A percentile compares a stretch with the other conserved stretches of the same genome.
Evolutionary conservation across 2,888 invertebrate species (phyloP).

Genomic region (Arenicola marina): DNA sequence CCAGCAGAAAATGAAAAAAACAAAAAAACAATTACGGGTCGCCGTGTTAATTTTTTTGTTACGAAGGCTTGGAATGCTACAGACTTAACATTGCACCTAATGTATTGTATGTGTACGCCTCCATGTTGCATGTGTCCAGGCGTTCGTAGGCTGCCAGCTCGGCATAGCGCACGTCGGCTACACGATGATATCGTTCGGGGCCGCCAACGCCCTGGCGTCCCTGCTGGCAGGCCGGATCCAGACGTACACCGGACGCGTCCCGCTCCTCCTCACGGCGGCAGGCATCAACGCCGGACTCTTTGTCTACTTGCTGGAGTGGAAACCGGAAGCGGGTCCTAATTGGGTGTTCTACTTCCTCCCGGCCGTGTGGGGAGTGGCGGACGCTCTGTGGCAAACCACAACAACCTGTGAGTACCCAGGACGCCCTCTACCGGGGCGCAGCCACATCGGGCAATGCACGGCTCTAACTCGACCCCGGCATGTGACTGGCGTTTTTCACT

Average conservation of each 20-base stretch:
- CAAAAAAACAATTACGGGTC: too few relatives aligned
- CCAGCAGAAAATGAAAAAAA: too few relatives aligned
- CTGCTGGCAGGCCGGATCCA: background rate
- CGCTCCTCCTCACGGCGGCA: background rate
- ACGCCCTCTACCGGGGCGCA: too few relatives aligned
- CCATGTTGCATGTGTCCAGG: background rate
- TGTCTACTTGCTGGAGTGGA: background rate
- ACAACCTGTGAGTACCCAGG: background rate
- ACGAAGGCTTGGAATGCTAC: too few relatives aligned
- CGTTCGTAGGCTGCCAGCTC: slow-evolving; percentile 3
- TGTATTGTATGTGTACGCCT: too few relatives aligned
- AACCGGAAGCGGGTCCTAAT: background rate
- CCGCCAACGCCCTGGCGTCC: background rate
- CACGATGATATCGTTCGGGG: background rate
- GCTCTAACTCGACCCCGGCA: too few relatives aligned
- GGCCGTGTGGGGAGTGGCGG: background rate
- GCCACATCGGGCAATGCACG: too few relatives aligned
- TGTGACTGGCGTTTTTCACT: too few relatives aligned
- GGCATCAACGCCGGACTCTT: background rate
- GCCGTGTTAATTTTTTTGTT: too few relatives aligned
- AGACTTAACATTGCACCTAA: too few relatives aligned
- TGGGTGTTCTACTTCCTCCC: slow-evolving; percentile 2
- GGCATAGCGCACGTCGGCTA: background rate
- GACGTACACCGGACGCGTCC: background rate
- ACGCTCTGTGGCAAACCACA: slow-evolving; percentile 2